These are phyloP conservation scores for Hylaeus volcanicus DNA, from an alignment of 1,140 invertebrate species.

Conservation along the genomic window DNA sequence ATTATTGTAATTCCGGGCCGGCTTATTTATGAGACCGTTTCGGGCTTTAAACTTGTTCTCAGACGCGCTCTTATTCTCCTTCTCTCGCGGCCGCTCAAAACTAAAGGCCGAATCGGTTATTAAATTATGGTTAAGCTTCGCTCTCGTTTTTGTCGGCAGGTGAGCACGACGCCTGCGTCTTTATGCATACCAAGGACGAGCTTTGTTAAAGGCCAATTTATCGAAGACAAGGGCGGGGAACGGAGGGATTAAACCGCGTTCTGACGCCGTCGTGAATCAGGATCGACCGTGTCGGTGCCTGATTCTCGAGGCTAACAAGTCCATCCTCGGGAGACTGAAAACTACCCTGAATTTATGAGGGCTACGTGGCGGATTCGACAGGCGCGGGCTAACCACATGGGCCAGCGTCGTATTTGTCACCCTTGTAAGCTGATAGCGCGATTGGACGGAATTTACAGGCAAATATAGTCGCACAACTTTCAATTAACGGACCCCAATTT, in stretches of 20 bases:
- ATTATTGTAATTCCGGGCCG: constrained; percentile 76
- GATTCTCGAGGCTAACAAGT: constrained; percentile 39
- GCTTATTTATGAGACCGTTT: constrained; percentile 75
- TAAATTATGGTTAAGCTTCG: constrained; percentile 71
- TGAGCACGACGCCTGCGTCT: constrained; percentile 43
- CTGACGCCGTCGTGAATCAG: constrained; percentile 24
- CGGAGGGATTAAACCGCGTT: constrained; percentile 4
- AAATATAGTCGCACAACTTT: neutral
- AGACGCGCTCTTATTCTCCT: constrained; percentile 48
- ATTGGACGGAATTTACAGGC: neutral
- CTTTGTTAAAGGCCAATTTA: constrained; percentile 62
- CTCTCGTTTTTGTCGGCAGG: constrained; percentile 67
- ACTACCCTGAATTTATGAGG: constrained; percentile 11
- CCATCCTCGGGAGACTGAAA: constrained; percentile 1
- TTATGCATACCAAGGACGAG: constrained; percentile 49
- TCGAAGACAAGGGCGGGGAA: constrained; percentile 18
- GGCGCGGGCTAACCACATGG: neutral
- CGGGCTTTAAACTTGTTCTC: constrained; percentile 59
- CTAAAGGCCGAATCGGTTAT: constrained; percentile 72
- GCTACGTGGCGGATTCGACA: neutral
- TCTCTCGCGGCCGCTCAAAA: constrained; percentile 55
- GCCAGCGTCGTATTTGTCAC: neutral
- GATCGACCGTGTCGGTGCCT: constrained; percentile 8
- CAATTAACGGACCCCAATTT: no score
- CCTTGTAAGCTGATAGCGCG: neutral